Percentiles rank a stretch among this genome's conserved stretches.
phyloP scores from a whole-genome alignment of 2,797 vertebrate species.

The Tenualosa thibaudeaui region DNA sequence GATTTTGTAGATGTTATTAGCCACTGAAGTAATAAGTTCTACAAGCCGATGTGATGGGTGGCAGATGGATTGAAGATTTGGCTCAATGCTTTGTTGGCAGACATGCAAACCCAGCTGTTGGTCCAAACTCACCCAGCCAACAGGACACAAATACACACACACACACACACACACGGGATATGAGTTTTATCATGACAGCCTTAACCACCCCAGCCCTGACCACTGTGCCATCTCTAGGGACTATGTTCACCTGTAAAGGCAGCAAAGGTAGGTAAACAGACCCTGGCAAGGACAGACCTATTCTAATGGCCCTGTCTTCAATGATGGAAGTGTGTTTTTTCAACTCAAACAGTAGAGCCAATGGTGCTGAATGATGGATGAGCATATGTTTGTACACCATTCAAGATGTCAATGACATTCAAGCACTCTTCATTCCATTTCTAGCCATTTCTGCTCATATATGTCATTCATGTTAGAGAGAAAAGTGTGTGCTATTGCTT shows the following conservation, averaged over 20 bases:
- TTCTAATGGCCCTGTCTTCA: too few relatives aligned
- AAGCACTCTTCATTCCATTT: neutral
- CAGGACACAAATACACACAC: constrained; percentile 22
- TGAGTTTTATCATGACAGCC: neutral
- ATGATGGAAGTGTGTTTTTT: too few relatives aligned
- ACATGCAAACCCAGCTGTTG: constrained; percentile 43
- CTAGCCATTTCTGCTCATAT: too few relatives aligned
- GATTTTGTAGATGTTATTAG: constrained; percentile 24
- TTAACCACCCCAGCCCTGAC: constrained; percentile 24
- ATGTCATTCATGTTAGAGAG: too few relatives aligned
- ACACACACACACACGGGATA: neutral
- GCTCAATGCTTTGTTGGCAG: constrained; percentile 29
- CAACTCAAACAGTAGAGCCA: neutral
- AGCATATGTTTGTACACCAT: neutral
- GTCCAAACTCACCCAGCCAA: constrained; percentile 45
- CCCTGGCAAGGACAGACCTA: neutral
- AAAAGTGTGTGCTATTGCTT: too few relatives aligned
- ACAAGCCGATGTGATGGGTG: constrained; percentile 24
- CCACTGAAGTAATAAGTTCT: constrained; percentile 18
- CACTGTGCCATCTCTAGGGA: constrained; percentile 29
- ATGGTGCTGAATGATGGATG: neutral
- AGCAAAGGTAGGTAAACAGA: constrained; percentile 39
- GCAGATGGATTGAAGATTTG: constrained; percentile 39
- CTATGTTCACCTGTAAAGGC: constrained; percentile 29
- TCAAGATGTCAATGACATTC: neutral